A percentile compares a stretch with the other conserved stretches of the same genome.
These are phyloP conservation scores for Eugnorisma glareosa DNA, from an alignment of 2,888 invertebrate species.

Conservation along the genomic window DNA sequence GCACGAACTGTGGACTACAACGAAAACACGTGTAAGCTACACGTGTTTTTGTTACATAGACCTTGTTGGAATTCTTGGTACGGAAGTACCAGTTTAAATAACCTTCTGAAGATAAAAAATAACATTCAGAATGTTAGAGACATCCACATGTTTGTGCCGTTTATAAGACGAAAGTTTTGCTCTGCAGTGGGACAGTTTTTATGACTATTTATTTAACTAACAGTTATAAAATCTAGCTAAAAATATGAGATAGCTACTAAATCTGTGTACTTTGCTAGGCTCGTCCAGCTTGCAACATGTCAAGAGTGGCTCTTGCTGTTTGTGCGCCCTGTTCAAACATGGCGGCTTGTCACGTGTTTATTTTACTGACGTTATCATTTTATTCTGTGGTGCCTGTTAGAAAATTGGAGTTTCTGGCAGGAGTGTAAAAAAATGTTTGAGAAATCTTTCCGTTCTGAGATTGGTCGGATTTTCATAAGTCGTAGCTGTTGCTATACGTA, in stretches of 20 bases:
- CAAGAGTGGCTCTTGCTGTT: slow-evolving; percentile 51
- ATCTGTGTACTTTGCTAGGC: slow-evolving; percentile 22
- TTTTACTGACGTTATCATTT: slow-evolving; percentile 24
- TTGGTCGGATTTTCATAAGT: not conserved
- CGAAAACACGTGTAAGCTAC: slow-evolving; percentile 3
- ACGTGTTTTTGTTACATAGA: not conserved
- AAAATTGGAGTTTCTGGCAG: not conserved
- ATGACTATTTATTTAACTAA: no score
- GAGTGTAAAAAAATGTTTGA: not conserved
- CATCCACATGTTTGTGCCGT: no score
- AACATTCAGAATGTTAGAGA: no score
- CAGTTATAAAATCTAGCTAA: not conserved
- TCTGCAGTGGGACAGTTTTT: no score
- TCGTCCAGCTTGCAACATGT: slow-evolving; percentile 60
- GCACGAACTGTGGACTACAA: not conserved
- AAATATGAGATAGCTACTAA: not conserved
- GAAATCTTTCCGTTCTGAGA: not conserved
- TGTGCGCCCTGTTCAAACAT: slow-evolving; percentile 46
- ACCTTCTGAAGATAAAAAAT: not conserved
- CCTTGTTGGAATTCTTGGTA: not conserved
- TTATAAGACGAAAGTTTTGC: no score
- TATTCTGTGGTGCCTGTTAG: not conserved
- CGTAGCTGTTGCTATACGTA: not conserved
- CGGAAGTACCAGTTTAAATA: not conserved
- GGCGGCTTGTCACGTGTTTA: slow-evolving; percentile 31